phyloP scores from a whole-genome alignment of 2,797 vertebrate genomes.

The Acanthopagrus latus region DNA sequence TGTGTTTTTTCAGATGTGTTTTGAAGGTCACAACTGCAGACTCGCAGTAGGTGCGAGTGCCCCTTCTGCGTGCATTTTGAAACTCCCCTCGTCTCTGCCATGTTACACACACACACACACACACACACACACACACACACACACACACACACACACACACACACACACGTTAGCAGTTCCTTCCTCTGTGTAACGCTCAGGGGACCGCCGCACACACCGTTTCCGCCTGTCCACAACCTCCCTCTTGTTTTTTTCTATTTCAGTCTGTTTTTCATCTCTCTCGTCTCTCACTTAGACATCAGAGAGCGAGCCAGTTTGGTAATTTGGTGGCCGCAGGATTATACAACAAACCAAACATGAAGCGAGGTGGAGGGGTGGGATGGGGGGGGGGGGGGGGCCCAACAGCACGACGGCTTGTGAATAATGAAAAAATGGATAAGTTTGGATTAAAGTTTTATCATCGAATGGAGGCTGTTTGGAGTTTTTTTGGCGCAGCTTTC shows the following conservation, averaged over 20 bases:
- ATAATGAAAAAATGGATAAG: slow-evolving; percentile 62
- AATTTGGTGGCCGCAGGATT: slow-evolving; percentile 39
- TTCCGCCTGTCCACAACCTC: slow-evolving; percentile 78
- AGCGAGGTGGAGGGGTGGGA: background rate
- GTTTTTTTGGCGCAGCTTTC: slow-evolving; percentile 1
- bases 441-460: slow-evolving; percentile 69
- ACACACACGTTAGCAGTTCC: slow-evolving; percentile 81
- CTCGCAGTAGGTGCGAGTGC: slow-evolving; percentile 17
- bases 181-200: slow-evolving; percentile 85
- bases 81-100: slow-evolving; percentile 52
- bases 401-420: slow-evolving; percentile 41
- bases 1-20: slow-evolving; percentile 10
- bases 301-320: slow-evolving; percentile 33
- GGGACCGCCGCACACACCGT: slow-evolving; percentile 65
- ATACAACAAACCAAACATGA: slow-evolving; percentile 52
- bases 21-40: slow-evolving; percentile 32
- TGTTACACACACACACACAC: slow-evolving; percentile 53
- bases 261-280: slow-evolving; percentile 41
- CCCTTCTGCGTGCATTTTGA: slow-evolving; percentile 61
- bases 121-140: slow-evolving; percentile 63
- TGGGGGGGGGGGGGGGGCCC: too few species aligned
- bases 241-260: slow-evolving; percentile 56
- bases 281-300: slow-evolving; percentile 20
- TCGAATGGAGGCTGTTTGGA: slow-evolving; percentile 28
- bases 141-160: slow-evolving; percentile 59